Conservation (phyloP, 2,888 invertebrate species). For the Watsonalla cultraria region DNA sequence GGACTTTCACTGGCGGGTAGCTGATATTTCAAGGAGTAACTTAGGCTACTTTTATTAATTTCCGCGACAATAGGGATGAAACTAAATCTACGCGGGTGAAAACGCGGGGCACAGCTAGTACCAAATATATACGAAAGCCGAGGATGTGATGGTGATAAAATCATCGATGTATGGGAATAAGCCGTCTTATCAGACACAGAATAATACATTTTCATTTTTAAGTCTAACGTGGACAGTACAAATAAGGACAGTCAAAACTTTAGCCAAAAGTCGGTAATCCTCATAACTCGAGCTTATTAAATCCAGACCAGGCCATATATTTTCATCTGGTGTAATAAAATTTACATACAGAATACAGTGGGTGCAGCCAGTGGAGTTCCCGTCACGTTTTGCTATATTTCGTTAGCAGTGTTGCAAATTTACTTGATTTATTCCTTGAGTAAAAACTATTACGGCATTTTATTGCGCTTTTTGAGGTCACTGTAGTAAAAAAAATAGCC, state of each 20-base stretch:
- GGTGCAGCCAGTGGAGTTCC: constrained; percentile 30
- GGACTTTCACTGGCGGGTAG: no score
- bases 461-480: neutral
- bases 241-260: neutral
- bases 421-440: constrained; percentile 16
- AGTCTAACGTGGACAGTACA: neutral
- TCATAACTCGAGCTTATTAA: constrained; percentile 28
- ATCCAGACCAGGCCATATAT: constrained; percentile 29
- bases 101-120: no score
- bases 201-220: no score
- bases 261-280: neutral
- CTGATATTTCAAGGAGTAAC: no score
- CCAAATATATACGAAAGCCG: no score
- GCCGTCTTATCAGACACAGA: no score
- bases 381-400: constrained; percentile 24
- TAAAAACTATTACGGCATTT: neutral
- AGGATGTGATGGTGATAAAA: no score
- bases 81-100: no score
- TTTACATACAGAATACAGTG: constrained; percentile 47
- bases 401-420: constrained; percentile 21
- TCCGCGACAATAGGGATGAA: no score
- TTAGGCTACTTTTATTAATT: no score
- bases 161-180: no score
- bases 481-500: no score
- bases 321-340: constrained; percentile 50